Evolutionary conservation across 1,140 invertebrate species (phyloP).

Genomic region (Temnothorax nylanderi): DNA sequence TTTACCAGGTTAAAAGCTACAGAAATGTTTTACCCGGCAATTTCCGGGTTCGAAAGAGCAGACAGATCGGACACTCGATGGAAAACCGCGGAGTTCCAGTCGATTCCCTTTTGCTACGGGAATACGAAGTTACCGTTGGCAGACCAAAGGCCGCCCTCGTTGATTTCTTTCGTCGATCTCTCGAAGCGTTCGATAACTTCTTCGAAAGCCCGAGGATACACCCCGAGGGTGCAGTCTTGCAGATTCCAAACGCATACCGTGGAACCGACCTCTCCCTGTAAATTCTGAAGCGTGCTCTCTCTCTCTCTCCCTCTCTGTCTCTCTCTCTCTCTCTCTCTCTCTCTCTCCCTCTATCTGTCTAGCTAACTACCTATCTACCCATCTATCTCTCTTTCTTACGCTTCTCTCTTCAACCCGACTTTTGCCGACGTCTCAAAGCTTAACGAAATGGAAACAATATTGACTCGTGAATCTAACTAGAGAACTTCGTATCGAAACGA

Average conservation of each 20-base stretch:
- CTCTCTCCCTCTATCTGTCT: neutral
- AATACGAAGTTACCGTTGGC: conserved; percentile 47
- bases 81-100: conserved; percentile 44
- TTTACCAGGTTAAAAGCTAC: conserved; percentile 12
- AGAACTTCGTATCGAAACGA: conserved; percentile 56
- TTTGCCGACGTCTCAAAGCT: conserved; percentile 36
- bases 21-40: conserved; percentile 39
- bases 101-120: conserved; percentile 63
- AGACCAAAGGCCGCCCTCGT: conserved; percentile 32
- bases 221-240: conserved; percentile 24
- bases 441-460: conserved; percentile 60
- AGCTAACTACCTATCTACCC: neutral
- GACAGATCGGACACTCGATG: conserved; percentile 25
- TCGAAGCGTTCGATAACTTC: conserved; percentile 51
- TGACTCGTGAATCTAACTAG: conserved; percentile 54
- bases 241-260: conserved; percentile 35
- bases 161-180: conserved; percentile 44
- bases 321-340: neutral
- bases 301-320: neutral
- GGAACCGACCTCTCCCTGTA: neutral
- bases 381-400: neutral
- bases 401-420: conserved; percentile 16
- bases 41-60: neutral
- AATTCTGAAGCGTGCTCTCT: conserved; percentile 1
- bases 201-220: conserved; percentile 53